Conservation (phyloP, 2,797 vertebrate genomes). For the Serranus cabrilla region DNA sequence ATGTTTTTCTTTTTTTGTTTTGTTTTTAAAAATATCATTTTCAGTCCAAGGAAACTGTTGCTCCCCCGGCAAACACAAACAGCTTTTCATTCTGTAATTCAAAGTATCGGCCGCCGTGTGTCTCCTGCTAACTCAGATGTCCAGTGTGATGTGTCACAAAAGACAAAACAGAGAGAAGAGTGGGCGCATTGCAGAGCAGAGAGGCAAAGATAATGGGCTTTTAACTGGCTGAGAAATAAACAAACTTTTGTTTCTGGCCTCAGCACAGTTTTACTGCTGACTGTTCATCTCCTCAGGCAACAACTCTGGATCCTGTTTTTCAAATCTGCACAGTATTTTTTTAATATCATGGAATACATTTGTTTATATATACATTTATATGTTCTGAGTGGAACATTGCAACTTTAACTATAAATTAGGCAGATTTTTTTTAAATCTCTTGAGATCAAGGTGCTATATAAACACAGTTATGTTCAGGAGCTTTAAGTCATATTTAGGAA, state of each 20-base stretch:
- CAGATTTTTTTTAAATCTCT: too few relatives aligned
- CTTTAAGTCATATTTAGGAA: too few relatives aligned
- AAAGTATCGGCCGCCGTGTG: conserved; percentile 23
- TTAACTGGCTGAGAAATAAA: conserved; percentile 47
- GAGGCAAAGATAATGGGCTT: conserved; percentile 43
- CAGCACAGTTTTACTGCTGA: conserved; percentile 18
- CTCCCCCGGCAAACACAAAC: conserved; percentile 12
- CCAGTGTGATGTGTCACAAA: conserved; percentile 43
- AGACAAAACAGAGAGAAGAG: conserved; percentile 14
- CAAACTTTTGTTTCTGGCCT: conserved; percentile 27
- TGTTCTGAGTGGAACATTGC: too few relatives aligned
- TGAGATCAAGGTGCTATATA: too few relatives aligned
- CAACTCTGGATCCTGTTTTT: conserved; percentile 15
- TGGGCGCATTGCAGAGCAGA: conserved; percentile 18
- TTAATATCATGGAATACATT: neutral
- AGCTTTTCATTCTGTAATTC: conserved; percentile 40
- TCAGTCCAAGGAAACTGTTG: conserved; percentile 18
- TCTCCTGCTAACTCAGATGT: conserved; percentile 13
- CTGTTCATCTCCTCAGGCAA: conserved; percentile 35
- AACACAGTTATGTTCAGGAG: too few relatives aligned
- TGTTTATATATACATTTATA: neutral
- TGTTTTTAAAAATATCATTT: neutral
- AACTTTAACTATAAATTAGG: too few relatives aligned
- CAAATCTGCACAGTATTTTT: neutral
- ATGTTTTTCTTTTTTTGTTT: neutral